These are phyloP conservation scores for Halcyon badia DNA, from an alignment of 2,797 vertebrate species.

Conservation along the genomic window DNA sequence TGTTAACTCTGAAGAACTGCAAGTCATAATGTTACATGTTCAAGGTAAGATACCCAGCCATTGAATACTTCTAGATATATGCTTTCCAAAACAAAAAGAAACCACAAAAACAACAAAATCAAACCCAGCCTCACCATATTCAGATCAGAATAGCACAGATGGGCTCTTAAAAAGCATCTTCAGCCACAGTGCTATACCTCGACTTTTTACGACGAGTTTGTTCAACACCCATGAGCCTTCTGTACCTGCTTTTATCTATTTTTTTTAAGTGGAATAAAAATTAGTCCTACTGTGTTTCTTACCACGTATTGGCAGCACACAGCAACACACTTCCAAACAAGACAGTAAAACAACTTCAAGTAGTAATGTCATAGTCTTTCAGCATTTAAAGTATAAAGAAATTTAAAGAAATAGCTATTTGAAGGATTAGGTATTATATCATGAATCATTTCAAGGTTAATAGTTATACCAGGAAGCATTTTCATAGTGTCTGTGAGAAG, in stretches of 20 bases:
- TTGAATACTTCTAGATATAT: slow-evolving; percentile 32
- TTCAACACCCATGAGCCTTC: slow-evolving; percentile 18
- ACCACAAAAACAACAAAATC: background rate
- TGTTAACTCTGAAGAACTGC: slow-evolving; percentile 68
- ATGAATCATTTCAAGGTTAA: background rate
- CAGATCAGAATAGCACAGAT: slow-evolving; percentile 32
- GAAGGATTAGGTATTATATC: background rate
- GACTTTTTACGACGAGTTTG: slow-evolving; percentile 36
- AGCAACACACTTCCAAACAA: slow-evolving; percentile 54
- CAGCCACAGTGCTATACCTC: background rate
- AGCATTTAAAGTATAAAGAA: background rate
- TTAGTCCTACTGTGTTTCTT: background rate
- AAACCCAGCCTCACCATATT: slow-evolving; percentile 36
- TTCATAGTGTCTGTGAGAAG: background rate
- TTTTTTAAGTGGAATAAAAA: slow-evolving; percentile 28
- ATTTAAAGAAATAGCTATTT: background rate
- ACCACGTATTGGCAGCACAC: slow-evolving; percentile 31
- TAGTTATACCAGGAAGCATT: background rate
- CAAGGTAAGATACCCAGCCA: slow-evolving; percentile 75
- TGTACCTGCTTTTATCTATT: background rate
- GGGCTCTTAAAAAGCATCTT: slow-evolving; percentile 9
- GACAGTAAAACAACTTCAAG: slow-evolving; percentile 24
- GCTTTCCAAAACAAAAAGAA: background rate
- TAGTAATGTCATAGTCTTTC: slow-evolving; percentile 51
- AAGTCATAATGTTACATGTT: slow-evolving; percentile 52